Evolutionary conservation across 2,797 vertebrate species (phyloP).

Genomic region (Intellagama lesueurii): DNA sequence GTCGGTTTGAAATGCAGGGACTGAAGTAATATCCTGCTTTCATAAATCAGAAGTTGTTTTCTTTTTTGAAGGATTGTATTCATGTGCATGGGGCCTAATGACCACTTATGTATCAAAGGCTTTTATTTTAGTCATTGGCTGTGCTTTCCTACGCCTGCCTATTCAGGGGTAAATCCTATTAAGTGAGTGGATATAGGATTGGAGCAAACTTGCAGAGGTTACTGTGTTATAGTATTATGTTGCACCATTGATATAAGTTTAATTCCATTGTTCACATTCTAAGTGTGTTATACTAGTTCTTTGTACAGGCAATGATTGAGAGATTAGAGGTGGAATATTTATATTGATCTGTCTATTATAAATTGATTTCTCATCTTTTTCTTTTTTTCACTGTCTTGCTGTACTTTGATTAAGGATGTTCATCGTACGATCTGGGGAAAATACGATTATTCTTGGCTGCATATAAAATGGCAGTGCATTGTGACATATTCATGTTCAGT

Average conservation of each 20-base stretch:
- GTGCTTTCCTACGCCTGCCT: not conserved
- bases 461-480: conserved; percentile 2
- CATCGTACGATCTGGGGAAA: not conserved
- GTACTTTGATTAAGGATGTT: conserved; percentile 4
- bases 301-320: not conserved
- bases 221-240: not conserved
- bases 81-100: too few species aligned
- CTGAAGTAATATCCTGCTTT: too few species aligned
- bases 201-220: not conserved
- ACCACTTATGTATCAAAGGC: not conserved
- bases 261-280: conserved; percentile 3
- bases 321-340: not conserved
- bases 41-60: not conserved
- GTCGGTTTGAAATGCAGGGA: too few species aligned
- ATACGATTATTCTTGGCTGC: conserved; percentile 3
- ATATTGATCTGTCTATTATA: not conserved
- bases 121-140: not conserved
- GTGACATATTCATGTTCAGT: conserved; percentile 16
- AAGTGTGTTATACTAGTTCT: not conserved
- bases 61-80: too few species aligned
- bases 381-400: not conserved
- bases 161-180: too few species aligned
- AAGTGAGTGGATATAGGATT: not conserved
- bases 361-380: not conserved
- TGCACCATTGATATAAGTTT: not conserved